Percentiles rank a stretch among this genome's conserved stretches.
These are phyloP conservation scores for Globia sparganii DNA, from an alignment of 2,888 invertebrate species.

Conservation along the genomic window DNA sequence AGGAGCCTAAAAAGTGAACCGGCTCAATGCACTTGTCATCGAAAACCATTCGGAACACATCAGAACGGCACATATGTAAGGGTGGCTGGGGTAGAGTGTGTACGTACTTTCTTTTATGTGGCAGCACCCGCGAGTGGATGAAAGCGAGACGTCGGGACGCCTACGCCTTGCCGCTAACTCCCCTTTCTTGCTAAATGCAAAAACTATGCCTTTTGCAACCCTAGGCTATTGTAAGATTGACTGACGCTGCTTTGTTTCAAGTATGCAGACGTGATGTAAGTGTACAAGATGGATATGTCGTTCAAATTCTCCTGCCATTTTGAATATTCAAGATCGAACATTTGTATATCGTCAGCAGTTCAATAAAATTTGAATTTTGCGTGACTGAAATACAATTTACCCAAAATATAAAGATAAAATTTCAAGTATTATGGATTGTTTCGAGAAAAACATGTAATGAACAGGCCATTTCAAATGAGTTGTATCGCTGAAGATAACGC, in stretches of 20 bases:
- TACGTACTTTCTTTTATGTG: slow-evolving; percentile 84
- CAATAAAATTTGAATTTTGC: slow-evolving; percentile 54
- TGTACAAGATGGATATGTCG: slow-evolving; percentile 65
- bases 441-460: slow-evolving; percentile 45
- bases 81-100: slow-evolving; percentile 70
- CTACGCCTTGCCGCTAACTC: slow-evolving; percentile 82
- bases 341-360: slow-evolving; percentile 44
- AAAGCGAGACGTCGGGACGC: slow-evolving; percentile 85
- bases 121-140: slow-evolving; percentile 85
- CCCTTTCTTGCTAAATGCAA: slow-evolving; percentile 86
- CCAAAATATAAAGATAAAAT: slow-evolving; percentile 37
- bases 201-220: slow-evolving; percentile 83
- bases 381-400: slow-evolving; percentile 52
- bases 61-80: slow-evolving; percentile 80
- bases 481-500: slow-evolving; percentile 66
- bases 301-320: slow-evolving; percentile 64
- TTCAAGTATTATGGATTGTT: slow-evolving; percentile 36
- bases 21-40: slow-evolving; percentile 87
- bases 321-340: slow-evolving; percentile 59
- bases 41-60: slow-evolving; percentile 88
- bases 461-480: slow-evolving; percentile 44
- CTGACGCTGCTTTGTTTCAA: slow-evolving; percentile 83
- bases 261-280: slow-evolving; percentile 75
- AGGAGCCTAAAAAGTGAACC: slow-evolving; percentile 86
- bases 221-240: slow-evolving; percentile 86